Percentiles rank a stretch among this genome's conserved stretches.
Conservation (phyloP, 2,888 invertebrate genomes). For the Ennomos erosarius region DNA sequence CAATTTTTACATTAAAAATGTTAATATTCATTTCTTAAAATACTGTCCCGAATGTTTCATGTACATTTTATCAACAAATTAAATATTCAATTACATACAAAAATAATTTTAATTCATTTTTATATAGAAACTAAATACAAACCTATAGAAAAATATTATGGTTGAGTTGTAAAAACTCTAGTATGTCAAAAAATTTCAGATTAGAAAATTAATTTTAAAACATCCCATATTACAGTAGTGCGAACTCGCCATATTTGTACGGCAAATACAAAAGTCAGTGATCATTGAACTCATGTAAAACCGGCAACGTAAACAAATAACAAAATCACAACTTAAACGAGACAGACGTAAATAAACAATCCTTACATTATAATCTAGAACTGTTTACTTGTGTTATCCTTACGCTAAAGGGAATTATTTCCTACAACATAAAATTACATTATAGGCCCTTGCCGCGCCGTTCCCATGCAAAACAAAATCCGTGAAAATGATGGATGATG, state of each 20-base stretch:
- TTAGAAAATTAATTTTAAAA: too few relatives aligned
- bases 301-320: slow-evolving; percentile 33
- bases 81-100: slow-evolving; percentile 24
- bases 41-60: slow-evolving; percentile 29
- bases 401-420: slow-evolving; percentile 74
- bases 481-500: slow-evolving; percentile 2
- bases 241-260: too few relatives aligned
- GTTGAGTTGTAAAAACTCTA: not conserved
- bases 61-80: slow-evolving; percentile 11
- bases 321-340: slow-evolving; percentile 47
- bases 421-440: slow-evolving; percentile 75
- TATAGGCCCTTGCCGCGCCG: slow-evolving; percentile 52
- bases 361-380: slow-evolving; percentile 59
- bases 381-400: slow-evolving; percentile 70
- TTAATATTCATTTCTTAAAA: slow-evolving; percentile 32
- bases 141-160: slow-evolving; percentile 4
- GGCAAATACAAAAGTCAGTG: not conserved
- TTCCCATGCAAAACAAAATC: slow-evolving; percentile 6
- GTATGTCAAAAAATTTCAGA: too few relatives aligned
- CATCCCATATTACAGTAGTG: too few relatives aligned
- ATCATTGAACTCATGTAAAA: slow-evolving; percentile 2
- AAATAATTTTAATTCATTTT: slow-evolving; percentile 17
- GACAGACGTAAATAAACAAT: slow-evolving; percentile 54
- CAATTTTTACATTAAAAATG: slow-evolving; percentile 37
- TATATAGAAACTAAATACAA: slow-evolving; percentile 6